Conservation (phyloP, 2,888 invertebrate genomes). For the Conomelus anceps region DNA sequence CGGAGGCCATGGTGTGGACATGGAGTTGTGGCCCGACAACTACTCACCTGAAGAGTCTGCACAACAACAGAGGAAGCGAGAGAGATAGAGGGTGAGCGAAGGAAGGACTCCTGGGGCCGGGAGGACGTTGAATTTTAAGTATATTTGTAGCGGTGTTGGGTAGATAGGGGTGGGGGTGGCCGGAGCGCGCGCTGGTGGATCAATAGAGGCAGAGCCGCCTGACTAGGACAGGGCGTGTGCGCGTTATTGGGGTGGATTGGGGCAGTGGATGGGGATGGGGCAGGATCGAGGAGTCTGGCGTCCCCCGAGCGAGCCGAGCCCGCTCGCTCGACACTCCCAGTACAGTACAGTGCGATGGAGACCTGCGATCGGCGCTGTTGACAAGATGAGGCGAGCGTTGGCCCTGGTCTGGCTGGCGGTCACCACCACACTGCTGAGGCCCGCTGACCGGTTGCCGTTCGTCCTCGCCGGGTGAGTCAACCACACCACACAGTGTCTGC, state of each 20-base stretch:
- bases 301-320: neutral
- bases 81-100: no score
- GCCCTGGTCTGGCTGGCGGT: slow-evolving; percentile 25
- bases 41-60: neutral
- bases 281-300: neutral
- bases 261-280: neutral
- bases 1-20: neutral
- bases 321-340: neutral
- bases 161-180: neutral
- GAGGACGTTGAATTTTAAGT: slow-evolving; percentile 1
- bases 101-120: neutral
- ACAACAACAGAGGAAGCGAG: no score
- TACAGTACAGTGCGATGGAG: neutral
- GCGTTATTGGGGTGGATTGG: neutral
- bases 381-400: slow-evolving; percentile 21
- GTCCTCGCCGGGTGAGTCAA: slow-evolving; percentile 28
- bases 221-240: neutral
- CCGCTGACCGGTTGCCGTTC: slow-evolving; percentile 18
- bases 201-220: neutral
- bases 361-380: neutral
- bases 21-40: neutral
- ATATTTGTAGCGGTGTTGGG: slow-evolving; percentile 1
- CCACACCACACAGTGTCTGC: no score
- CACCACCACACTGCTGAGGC: slow-evolving; percentile 23
- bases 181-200: neutral